Base-by-base conservation (phyloP, 2,888 invertebrate genomes). In the Lasioglossum vierecki region DNA sequence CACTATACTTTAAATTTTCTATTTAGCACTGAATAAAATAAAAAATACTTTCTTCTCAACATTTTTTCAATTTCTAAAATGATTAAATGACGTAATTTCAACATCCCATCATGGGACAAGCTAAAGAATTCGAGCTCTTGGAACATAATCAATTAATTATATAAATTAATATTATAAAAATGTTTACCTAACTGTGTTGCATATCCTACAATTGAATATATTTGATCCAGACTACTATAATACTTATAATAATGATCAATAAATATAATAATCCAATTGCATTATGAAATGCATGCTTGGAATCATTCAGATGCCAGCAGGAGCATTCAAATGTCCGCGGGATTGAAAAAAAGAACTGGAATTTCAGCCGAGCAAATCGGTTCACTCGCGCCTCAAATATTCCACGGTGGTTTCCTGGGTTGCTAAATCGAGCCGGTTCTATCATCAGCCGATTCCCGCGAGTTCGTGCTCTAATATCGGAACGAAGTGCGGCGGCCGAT, bases 381-480 rank as follows among this genome's bases (percentile, higher is more conserved):
- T 77, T 46, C 49, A n/a, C 39, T 76, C 63, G 70, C 75, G 76
- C 80, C 79, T 81, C 79, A 83, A 76, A 79, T 81, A 89, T 89
- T 85, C 76, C 79, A 84, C 68, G 53, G 77, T 76, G 66, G 73
- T 73, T 83, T 41, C 81, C 73, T 70, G 78, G 53, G 74, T 71
- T 66, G 82, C 49, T 81, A 89, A 88, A 90, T 90, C 88, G 88
- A 80, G 81, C n/a, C 68, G 83, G 88, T 80, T 79, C 72, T 85
- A 85, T 80, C 89, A 81, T 83, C 82, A 71, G 80, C 57, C 68
- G 26, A 53, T 68, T 66, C 68, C n/a, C 22, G 68, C 77, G 74
- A 70, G 74, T 26, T 30, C 18, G 73, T 3, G 18, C 41, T n/a
- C 68, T 73, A 35, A 76, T 57, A 68, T 73, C 73, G 66, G 1